Evolutionary conservation across 2,797 vertebrate species (phyloP).

Genomic region (Sphaeramia orbicularis): DNA sequence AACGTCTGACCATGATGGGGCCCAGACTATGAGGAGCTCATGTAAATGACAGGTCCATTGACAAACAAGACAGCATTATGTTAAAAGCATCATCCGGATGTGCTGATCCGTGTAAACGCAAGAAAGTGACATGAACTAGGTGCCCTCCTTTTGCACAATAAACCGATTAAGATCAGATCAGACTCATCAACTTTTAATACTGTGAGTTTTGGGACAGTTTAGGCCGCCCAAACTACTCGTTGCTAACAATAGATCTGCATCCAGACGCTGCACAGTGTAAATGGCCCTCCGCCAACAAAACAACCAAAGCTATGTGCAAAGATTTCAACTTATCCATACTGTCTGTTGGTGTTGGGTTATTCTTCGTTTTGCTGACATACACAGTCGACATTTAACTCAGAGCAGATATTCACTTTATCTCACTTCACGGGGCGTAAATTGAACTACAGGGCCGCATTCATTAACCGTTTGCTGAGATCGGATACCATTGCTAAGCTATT

Average conservation of each 20-base stretch:
- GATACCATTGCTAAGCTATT: conserved; percentile 73
- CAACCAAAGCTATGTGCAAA: conserved; percentile 44
- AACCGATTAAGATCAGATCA: background rate
- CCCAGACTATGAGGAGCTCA: background rate
- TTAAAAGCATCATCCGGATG: too few relatives aligned
- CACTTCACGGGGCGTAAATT: conserved; percentile 17
- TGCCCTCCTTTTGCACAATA: background rate
- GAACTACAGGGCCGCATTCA: conserved; percentile 66
- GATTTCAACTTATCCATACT: conserved; percentile 7
- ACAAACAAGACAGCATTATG: background rate
- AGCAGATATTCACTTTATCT: background rate
- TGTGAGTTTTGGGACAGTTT: conserved; percentile 44
- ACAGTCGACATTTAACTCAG: background rate
- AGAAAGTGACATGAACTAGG: conserved; percentile 5
- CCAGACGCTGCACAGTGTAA: conserved; percentile 24
- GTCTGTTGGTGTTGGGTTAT: background rate
- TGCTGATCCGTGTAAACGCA: too few relatives aligned
- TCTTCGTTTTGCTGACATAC: background rate
- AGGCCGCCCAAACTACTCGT: conserved; percentile 54
- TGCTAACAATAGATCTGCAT: conserved; percentile 71
- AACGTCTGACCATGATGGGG: too few relatives aligned
- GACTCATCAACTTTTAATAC: conserved; percentile 12
- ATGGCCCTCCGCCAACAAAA: conserved; percentile 47
- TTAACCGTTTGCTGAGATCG: conserved; percentile 36
- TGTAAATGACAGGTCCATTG: background rate